Percentiles rank a stretch among this genome's conserved stretches.
These are phyloP conservation scores for Heterochromis multidens DNA, from an alignment of 2,113 vertebrate species.

Conservation along the genomic window DNA sequence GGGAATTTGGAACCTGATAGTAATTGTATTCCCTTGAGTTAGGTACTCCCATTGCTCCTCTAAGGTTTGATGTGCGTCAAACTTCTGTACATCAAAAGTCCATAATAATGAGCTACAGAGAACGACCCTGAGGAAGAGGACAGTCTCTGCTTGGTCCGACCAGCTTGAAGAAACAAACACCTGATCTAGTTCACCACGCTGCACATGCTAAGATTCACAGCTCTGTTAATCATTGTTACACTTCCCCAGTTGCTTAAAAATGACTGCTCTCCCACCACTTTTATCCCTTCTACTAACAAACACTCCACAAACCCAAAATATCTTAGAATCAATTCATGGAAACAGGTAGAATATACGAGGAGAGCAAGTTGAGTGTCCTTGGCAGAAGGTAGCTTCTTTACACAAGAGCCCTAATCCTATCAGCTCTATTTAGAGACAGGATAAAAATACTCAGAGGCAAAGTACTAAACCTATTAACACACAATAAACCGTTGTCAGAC, in stretches of 20 bases:
- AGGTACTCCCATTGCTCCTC: constrained; percentile 71
- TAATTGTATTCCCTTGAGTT: constrained; percentile 73
- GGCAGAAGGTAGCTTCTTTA: constrained; percentile 24
- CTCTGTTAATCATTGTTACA: neutral
- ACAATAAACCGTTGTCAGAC: constrained; percentile 45
- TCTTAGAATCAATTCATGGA: constrained; percentile 21
- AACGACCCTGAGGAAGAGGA: neutral
- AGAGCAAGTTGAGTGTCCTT: constrained; percentile 2
- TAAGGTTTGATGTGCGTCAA: neutral
- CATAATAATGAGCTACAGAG: neutral
- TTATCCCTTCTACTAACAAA: constrained; percentile 18
- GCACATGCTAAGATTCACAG: neutral
- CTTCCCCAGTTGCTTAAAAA: constrained; percentile 28
- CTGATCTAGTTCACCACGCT: neutral
- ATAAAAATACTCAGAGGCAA: constrained; percentile 60
- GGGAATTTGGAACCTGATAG: constrained; percentile 47
- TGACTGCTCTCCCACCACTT: neutral
- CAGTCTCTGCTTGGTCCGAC: neutral
- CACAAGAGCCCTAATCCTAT: constrained; percentile 70
- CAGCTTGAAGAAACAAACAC: neutral
- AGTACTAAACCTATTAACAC: constrained; percentile 57
- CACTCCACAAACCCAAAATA: constrained; percentile 7
- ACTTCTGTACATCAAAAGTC: constrained; percentile 20
- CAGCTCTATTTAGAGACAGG: constrained; percentile 65
- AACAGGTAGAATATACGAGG: neutral